phyloP scores from a whole-genome alignment of 2,888 invertebrate genomes.

The Gortyna flavago region DNA sequence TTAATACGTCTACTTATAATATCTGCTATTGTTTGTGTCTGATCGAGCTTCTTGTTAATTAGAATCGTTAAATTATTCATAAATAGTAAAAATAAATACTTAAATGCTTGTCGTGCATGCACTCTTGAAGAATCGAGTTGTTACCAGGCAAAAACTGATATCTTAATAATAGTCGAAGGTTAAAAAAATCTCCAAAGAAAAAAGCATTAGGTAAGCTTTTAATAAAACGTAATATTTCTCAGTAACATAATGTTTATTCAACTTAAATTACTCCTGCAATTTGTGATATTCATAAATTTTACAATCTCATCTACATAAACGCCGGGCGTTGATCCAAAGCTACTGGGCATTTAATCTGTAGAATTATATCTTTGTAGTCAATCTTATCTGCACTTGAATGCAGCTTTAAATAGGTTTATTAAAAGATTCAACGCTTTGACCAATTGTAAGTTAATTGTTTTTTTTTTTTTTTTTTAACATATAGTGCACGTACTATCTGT shows the following conservation, averaged over 20 bases:
- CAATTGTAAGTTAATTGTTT: slow-evolving; percentile 45
- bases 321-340: slow-evolving; percentile 55
- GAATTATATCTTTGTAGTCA: slow-evolving; percentile 58
- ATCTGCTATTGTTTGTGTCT: slow-evolving; percentile 38
- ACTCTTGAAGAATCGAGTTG: slow-evolving; percentile 3
- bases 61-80: slow-evolving; percentile 29
- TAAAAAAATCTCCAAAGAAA: slow-evolving; percentile 5
- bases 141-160: slow-evolving; percentile 13
- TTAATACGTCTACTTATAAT: slow-evolving; percentile 30
- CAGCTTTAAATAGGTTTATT: slow-evolving; percentile 55
- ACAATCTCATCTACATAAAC: slow-evolving; percentile 58
- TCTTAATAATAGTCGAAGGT: slow-evolving; percentile 14
- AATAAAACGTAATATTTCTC: slow-evolving; percentile 4
- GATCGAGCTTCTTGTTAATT: slow-evolving; percentile 27
- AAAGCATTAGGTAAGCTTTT: slow-evolving; percentile 11
- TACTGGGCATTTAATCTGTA: slow-evolving; percentile 55
- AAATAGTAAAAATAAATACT: slow-evolving; percentile 7
- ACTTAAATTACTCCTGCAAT: slow-evolving; percentile 30
- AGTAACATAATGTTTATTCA: slow-evolving; percentile 20
- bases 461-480: slow-evolving; percentile 2
- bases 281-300: slow-evolving; percentile 55
- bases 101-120: neutral
- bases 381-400: slow-evolving; percentile 56
- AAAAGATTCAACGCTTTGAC: slow-evolving; percentile 29
- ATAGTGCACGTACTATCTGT: neutral